Base-by-base conservation (phyloP, 2,113 vertebrate genomes). In the Tretioscincus oriximinensis region DNA sequence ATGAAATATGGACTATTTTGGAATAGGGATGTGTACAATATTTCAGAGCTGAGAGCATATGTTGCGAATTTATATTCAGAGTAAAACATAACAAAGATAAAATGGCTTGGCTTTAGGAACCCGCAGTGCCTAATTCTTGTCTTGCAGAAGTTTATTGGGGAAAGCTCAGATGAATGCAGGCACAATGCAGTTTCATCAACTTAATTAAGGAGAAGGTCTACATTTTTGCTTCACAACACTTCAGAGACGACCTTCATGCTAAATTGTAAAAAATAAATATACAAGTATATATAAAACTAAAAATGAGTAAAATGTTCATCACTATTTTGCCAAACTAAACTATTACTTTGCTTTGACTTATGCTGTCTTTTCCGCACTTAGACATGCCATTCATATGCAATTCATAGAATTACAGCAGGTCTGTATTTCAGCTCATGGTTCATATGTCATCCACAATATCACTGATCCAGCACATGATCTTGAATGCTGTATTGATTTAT, bases 91-190 rank as follows among this genome's bases (percentile, higher is more conserved):
- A 4, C 63, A 26, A 82, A 14, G 47, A 63, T n/a, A 29, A 85
- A 89, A 67, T 16, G 66, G 49, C 65, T 49, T 76, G 78, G 1
- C 76, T 77, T 84, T 84, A 73, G 66, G 74, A 73, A 73, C 66
- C 51, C 58, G 1, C 47, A 45, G 14, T 0, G 9, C 14, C 7
- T 67, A 8, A 73, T 1, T 81, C 41, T 83, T 10, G 12, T 77
- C 54, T 73, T 79, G 26, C 21, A 58, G 1, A 28, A 49, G 54
- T 54, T 31, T 67, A 26, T 1, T 47, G 22, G 22, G 68, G 8
- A 26, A 47, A 68, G 49, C 58, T 24, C 47, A 60, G 35, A 58
- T 35, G 66, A 18, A 70, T 69, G 51, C 12, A n/a, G 49, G 29
- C 35, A 41, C 77, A 78, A 70, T 69, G 77, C 5, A 41, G 22